Base-by-base conservation (phyloP, 1,140 invertebrate genomes). In the Bombus haemorrhoidalis region DNA sequence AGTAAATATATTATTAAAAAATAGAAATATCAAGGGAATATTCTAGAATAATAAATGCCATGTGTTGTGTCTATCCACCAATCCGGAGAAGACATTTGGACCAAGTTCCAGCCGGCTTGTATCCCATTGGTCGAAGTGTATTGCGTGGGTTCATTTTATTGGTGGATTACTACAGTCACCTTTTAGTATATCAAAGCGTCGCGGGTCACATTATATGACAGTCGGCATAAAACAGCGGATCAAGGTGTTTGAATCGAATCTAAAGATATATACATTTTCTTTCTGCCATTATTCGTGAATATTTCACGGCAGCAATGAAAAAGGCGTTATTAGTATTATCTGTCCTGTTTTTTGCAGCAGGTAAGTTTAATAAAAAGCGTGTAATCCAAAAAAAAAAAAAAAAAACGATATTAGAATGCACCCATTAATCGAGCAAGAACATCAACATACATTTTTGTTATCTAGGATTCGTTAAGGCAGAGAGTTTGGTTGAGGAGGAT, bases 301-400 rank as follows among this genome's bases (percentile, higher is more conserved):
- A 25, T 76, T 73, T 76, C 41, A 73, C 78, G 47, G 34, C n/a
- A 75, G 74, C 72, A n/a, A 97, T 97, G 96, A 96, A 95, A 92
- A 95, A 96, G 87, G 94, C 95, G 68, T 83, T 96, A 76, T 92
- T 96, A 87, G 88, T 95, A 76, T 79, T 95, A 59, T 87, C 96
- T 12, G 94, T 94, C 34, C 87, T 96, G 78, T 92, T 96, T 86
- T 91, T 96, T 41, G 81, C 96, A 32, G 89, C 95, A 83, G 96
- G 96, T 96, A 94, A 95, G 92, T 77, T n/a, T 43, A 18, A 28
- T 13, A 28, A 72, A 41, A n/a, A 47, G 4, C 1, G 2, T 3
- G 2, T 64, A 43, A 34, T 53, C 12, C 12, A 1, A 32, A 28
- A 22, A 1, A 41, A 25, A 1, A 32, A 28, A 22, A 1, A 43